Percentiles rank a stretch among this genome's conserved stretches.
These are phyloP conservation scores for Lathamus discolor DNA, from an alignment of 2,113 vertebrate species.

Conservation along the genomic window DNA sequence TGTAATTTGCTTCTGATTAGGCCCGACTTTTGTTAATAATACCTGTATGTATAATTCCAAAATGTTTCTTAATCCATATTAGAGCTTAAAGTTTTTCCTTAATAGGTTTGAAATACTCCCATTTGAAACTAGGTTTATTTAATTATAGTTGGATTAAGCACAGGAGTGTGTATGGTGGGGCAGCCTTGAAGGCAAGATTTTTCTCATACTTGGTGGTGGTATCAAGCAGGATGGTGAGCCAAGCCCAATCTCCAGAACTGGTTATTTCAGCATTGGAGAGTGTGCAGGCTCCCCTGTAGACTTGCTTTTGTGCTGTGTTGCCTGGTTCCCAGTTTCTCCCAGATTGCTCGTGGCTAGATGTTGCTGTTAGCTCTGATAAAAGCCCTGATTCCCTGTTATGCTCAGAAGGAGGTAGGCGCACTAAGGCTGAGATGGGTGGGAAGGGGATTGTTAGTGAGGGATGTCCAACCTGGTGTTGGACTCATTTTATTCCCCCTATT, in stretches of 20 bases:
- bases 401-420: neutral
- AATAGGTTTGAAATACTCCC: neutral
- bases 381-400: neutral
- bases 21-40: neutral
- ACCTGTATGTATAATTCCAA: neutral
- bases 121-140: neutral
- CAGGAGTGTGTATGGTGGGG: neutral
- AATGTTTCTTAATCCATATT: neutral
- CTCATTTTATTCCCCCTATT: neutral
- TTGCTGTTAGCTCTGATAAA: neutral
- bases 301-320: neutral
- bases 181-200: neutral
- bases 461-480: neutral
- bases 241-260: neutral
- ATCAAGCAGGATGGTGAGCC: neutral
- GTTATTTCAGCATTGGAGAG: neutral
- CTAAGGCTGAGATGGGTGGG: neutral
- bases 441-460: neutral
- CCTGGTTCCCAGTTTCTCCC: neutral
- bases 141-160: conserved; percentile 1
- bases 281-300: neutral
- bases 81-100: neutral
- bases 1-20: neutral
- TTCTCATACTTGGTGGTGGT: neutral
- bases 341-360: neutral